Base-by-base conservation (phyloP, 2,113 vertebrate species). In the Mixornis gularis region DNA sequence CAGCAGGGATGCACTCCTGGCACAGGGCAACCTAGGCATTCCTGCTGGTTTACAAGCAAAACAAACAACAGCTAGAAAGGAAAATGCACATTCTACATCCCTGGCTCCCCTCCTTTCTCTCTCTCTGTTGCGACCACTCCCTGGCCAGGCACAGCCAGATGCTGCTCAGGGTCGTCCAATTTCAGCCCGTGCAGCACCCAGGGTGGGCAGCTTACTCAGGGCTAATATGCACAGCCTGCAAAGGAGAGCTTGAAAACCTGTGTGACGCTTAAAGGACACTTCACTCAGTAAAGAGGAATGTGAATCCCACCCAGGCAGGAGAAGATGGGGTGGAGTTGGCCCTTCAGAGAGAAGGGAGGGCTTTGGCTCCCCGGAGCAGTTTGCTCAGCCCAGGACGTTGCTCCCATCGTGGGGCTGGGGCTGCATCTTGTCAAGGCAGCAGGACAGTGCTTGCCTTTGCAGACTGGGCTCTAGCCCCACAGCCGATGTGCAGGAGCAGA, bases 41-140 rank as follows among this genome's bases (percentile, higher is more conserved):
- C 60, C 84, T 66, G 34, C 24, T 63, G 64, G 11, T 73, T 78
- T 80, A 69, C 60, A 71, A 56, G 8, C 3, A 93, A 81, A 94
- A 22, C 56, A 83, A 82, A 71, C 32, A 83, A 68, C 24, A 52
- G 17, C n/a, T 71, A 77, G 82, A 77, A 79, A 65, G 38, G 17
- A 83, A 85, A 77, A 79, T 1, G 10, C 2, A 0, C 4, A 2
- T 53, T 38, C 2, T 71, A 65, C 30, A 46, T 59, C 65, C 34
- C 51, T 38, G 30, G 25, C 21, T 86, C 32, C 38, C 56, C 34
- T 91, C 24, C 41, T 11, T 48, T 43, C 52, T 12, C 0, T 30
- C 46, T 52, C 11, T 1, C 1, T 3, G 5, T 15, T 1, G 41
- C 10, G 30, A 24, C 12, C 14, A 5, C 6, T n/a, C 34, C n/a